phyloP scores from a whole-genome alignment of 2,113 vertebrate genomes.

The Atherinomorus stipes region DNA sequence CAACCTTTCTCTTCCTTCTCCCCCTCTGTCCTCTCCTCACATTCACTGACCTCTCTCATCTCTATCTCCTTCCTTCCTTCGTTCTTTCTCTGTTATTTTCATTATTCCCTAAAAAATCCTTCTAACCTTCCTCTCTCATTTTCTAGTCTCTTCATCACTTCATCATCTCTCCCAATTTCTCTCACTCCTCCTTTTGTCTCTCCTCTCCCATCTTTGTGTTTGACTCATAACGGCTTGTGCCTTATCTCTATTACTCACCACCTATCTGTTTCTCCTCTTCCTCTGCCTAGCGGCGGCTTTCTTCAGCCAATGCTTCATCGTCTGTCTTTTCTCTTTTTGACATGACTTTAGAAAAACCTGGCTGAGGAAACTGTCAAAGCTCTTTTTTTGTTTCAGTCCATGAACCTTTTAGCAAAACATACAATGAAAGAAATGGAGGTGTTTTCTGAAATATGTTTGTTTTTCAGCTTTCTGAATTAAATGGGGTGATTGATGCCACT shows the following conservation, averaged over 20 bases:
- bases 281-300: slow-evolving; percentile 11
- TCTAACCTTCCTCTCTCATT: slow-evolving; percentile 29
- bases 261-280: slow-evolving; percentile 34
- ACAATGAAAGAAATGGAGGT: background rate
- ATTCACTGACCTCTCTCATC: slow-evolving; percentile 44
- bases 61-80: slow-evolving; percentile 8
- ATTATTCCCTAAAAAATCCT: slow-evolving; percentile 20
- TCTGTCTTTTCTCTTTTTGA: background rate
- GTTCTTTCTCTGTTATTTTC: slow-evolving; percentile 25
- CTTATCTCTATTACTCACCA: slow-evolving; percentile 48
- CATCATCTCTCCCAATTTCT: slow-evolving; percentile 34
- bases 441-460: background rate
- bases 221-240: slow-evolving; percentile 36
- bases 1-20: background rate
- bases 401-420: background rate
- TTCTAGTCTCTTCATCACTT: slow-evolving; percentile 51
- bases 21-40: slow-evolving; percentile 9
- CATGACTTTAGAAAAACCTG: background rate
- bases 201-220: slow-evolving; percentile 44
- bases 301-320: background rate
- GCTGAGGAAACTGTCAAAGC: background rate
- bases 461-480: background rate
- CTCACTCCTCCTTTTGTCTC: slow-evolving; percentile 33
- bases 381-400: background rate
- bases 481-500: background rate